phyloP scores from a whole-genome alignment of 1,140 invertebrate genomes.

The Neodiprion lecontei region DNA sequence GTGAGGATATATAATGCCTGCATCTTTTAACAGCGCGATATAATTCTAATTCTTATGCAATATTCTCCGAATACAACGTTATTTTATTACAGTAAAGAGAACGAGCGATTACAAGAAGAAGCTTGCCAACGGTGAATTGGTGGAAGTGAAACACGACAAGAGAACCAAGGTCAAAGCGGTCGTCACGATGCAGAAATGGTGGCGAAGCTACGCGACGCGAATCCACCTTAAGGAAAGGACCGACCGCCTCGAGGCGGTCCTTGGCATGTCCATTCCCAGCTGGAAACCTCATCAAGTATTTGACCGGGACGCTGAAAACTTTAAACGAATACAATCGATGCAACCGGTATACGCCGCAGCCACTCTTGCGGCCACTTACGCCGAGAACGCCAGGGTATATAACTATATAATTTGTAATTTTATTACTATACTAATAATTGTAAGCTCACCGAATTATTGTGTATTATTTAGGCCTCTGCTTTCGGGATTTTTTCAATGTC shows the following conservation, averaged over 20 bases:
- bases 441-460: too few species aligned
- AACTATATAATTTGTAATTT: not conserved
- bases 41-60: too few species aligned
- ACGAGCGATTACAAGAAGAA: conserved; percentile 32
- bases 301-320: conserved; percentile 59
- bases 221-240: conserved; percentile 45
- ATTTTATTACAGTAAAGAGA: conserved; percentile 22
- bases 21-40: not conserved
- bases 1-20: conserved; percentile 45
- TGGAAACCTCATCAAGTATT: conserved; percentile 53
- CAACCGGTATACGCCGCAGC: conserved; percentile 60
- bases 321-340: conserved; percentile 60
- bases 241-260: conserved; percentile 49
- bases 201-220: conserved; percentile 53
- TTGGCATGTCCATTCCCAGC: conserved; percentile 54
- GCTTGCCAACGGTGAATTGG: conserved; percentile 21
- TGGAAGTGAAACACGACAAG: conserved; percentile 29
- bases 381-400: conserved; percentile 64
- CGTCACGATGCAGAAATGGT: conserved; percentile 58
- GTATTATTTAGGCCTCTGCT: too few species aligned
- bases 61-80: not conserved
- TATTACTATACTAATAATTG: too few species aligned
- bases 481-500: too few species aligned
- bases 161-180: conserved; percentile 44
- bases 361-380: conserved; percentile 61